Evolutionary conservation across 2,113 vertebrate genomes (phyloP), one percentile per base, ranked within the genome.

Genomic region (Heloderma charlesbogerti): DNA sequence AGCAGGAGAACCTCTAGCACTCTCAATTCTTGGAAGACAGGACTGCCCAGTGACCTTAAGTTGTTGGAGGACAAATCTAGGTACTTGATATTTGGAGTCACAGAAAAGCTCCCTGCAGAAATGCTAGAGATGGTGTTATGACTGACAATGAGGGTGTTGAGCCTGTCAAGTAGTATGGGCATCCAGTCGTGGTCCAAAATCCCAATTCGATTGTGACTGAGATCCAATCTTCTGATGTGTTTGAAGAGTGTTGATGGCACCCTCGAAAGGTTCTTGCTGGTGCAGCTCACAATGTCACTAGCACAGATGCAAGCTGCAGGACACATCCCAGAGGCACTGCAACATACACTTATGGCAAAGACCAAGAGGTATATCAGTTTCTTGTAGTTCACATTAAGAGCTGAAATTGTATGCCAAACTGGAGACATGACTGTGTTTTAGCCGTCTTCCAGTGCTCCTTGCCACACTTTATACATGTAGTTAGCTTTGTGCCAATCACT

Each of bases 51-150:
- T 0, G 88, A 95, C 83, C 94, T 97, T 88, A 99, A 92, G 77
- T 69, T 95, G 96, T 98, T 99, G 92, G 98, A 98, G 0, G 98
- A 99, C 84, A 99, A 96, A 92, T 99, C 98, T 45, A 98, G 94
- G 86, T 98, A 97, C 74, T 95, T 97, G 66, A 99, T 95, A 88
- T 96, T 96, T 0, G 97, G 97, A 0, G 91, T 96, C n/a, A 91
- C 87, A 74, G 96, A 92, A 92, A 99, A 98, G 88, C 97, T 95
- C 4, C 97, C 96, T 57, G 91, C 77, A 25, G 96, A 96, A 71
- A 98, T 97, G 81, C 88, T 94, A 84, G 86, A 96, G 71, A 98
- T 97, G 69, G 92, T 95, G 82, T 98, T 98, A 92, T 98, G 97
- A 95, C 96, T 95, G 80, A 98, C 86, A 92, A 98, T 96, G 86